Evolutionary conservation across 2,797 vertebrate species (phyloP).

Genomic region (Lates japonicus): DNA sequence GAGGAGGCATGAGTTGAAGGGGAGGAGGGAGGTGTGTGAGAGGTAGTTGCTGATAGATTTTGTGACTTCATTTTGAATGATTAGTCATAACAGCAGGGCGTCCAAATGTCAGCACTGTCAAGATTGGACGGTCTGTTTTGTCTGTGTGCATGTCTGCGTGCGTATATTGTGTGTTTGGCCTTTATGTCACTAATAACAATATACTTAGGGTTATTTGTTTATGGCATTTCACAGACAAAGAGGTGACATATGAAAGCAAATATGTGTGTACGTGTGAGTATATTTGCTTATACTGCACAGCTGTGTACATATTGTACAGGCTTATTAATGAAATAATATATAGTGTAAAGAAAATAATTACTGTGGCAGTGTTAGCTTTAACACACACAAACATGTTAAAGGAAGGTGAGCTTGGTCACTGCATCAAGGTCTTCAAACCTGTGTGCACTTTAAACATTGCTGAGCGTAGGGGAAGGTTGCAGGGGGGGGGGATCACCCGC

Average conservation of each 20-base stretch:
- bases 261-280: background rate
- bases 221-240: slow-evolving; percentile 42
- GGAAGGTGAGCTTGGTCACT: slow-evolving; percentile 13
- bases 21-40: slow-evolving; percentile 33
- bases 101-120: slow-evolving; percentile 80
- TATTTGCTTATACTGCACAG: background rate
- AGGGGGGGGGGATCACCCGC: slow-evolving; percentile 16
- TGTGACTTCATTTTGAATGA: slow-evolving; percentile 83
- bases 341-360: slow-evolving; percentile 14
- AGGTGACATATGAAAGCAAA: slow-evolving; percentile 35
- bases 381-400: slow-evolving; percentile 14
- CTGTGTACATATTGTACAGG: background rate
- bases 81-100: slow-evolving; percentile 76
- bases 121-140: slow-evolving; percentile 55
- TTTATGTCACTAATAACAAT: slow-evolving; percentile 59
- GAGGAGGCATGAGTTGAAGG: slow-evolving; percentile 12
- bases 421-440: slow-evolving; percentile 41
- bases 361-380: background rate
- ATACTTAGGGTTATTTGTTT: slow-evolving; percentile 50
- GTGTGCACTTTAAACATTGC: slow-evolving; percentile 33
- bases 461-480: slow-evolving; percentile 2
- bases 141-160: slow-evolving; percentile 31
- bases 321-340: background rate
- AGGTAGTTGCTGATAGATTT: slow-evolving; percentile 76
- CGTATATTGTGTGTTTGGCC: slow-evolving; percentile 56